A percentile compares a stretch with the other conserved stretches of the same genome.
phyloP scores from a whole-genome alignment of 2,797 vertebrate species.

The Lepus oiostolus region DNA sequence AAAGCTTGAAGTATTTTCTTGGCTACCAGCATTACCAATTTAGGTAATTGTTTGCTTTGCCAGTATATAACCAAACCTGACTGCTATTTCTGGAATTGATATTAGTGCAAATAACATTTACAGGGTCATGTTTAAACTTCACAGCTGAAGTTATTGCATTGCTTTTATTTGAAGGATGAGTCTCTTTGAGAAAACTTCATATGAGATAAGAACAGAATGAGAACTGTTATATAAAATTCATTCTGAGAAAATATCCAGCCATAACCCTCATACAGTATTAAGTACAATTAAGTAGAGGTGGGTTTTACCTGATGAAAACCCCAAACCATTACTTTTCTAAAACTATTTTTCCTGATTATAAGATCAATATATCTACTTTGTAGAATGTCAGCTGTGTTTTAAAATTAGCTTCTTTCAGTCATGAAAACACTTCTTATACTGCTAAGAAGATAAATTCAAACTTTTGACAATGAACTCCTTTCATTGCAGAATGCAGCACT shows the following conservation, averaged over 20 bases:
- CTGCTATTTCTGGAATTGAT: slow-evolving; percentile 83
- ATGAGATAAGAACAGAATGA: neutral
- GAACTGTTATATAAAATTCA: neutral
- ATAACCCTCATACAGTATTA: neutral
- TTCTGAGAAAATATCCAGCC: slow-evolving; percentile 6
- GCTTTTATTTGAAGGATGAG: slow-evolving; percentile 73
- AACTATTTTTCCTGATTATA: neutral
- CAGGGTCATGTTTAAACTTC: slow-evolving; percentile 77
- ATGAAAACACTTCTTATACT: neutral
- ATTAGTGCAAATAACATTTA: slow-evolving; percentile 83
- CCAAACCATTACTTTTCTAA: neutral
- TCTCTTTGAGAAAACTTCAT: slow-evolving; percentile 56
- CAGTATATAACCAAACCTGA: slow-evolving; percentile 81
- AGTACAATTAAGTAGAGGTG: neutral
- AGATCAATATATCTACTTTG: neutral
- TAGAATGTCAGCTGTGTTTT: neutral
- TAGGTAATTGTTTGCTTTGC: slow-evolving; percentile 92
- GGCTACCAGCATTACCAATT: slow-evolving; percentile 91
- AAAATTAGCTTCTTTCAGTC: neutral
- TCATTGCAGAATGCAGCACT: slow-evolving; percentile 93
- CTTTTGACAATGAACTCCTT: slow-evolving; percentile 40
- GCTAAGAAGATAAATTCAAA: neutral
- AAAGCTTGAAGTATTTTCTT: slow-evolving; percentile 86
- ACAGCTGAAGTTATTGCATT: slow-evolving; percentile 82
- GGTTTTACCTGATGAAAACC: neutral